A percentile compares a stretch with the other conserved stretches of the same genome.
Conservation (phyloP, 2,797 vertebrate genomes). For the Lerista edwardsae region DNA sequence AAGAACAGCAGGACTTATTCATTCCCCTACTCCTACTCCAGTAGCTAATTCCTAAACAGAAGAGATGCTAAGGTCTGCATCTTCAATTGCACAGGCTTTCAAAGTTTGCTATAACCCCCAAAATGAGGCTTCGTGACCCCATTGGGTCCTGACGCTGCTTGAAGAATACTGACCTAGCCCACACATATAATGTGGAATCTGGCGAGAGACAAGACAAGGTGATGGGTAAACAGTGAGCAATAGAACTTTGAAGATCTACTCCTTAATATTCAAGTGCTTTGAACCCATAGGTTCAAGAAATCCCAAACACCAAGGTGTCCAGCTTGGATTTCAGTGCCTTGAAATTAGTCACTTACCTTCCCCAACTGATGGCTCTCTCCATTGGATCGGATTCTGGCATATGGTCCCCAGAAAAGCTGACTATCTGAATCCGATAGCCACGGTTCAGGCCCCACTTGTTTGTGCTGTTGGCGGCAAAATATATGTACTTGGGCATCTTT, state of each 20-base stretch:
- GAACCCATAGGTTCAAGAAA: not conserved
- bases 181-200: not conserved
- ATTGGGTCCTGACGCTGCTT: no score
- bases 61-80: not conserved
- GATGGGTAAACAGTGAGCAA: not conserved
- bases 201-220: not conserved
- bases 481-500: constrained; percentile 86
- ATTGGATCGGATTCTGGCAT: constrained; percentile 83
- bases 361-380: constrained; percentile 91
- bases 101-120: no score
- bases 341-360: constrained; percentile 80
- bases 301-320: not conserved
- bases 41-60: not conserved
- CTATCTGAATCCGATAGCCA: constrained; percentile 89
- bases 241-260: not conserved
- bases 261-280: not conserved
- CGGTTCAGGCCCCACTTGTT: constrained; percentile 90
- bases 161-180: not conserved
- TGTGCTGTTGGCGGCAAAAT: constrained; percentile 84
- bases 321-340: not conserved
- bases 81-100: no score
- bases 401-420: constrained; percentile 84
- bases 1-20: not conserved
- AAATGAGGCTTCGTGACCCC: no score
- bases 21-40: not conserved